Evolutionary conservation across 2,888 invertebrate genomes (phyloP), one percentile per base, ranked within the genome.

Genomic region (Coenonympha arcania): DNA sequence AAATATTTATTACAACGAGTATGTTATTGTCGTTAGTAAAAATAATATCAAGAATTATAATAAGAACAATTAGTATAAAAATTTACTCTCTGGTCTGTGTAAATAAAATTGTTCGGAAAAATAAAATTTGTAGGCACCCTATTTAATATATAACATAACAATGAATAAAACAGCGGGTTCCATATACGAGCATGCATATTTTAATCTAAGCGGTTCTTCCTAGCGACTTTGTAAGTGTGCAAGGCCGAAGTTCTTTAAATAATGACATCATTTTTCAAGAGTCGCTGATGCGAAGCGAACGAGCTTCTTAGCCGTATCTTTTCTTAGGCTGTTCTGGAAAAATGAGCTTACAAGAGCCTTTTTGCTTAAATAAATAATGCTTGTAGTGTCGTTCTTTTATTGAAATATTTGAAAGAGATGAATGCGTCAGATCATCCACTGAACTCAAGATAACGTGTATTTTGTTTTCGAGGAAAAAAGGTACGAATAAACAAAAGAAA

Each of bases 251-350:
- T 41, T 41, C 30, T 19, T 30, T 41, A 30, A 41, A 41, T 41
- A 41, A 41, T 41, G 41, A 41, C 41, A 41, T 41, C 41, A 41
- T 41, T 30, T 30, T 30, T 41, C 41, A 41, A 30, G 41, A 19
- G 41, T 30, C 41, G 41, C 28, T 41, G 41, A 41, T 41, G 41
- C 28, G 41, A 41, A 19, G 41, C 28, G 41, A 41, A 19, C 28
- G 28, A 18, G 41, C 41, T 30, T 19, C 19, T 41, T 28, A 41
- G 11, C 40, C 26, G 40, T 41, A 30, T 41, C 41, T 41, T 28
- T 41, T 19, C 30, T 30, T 41, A 30, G 28, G 18, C 30, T 41
- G 41, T 30, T 30, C 41, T 19, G 19, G 19, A 28, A 19, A 41
- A 41, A 41, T 30, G 28, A 18, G 41, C 13, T 30, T 8, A 19